A percentile compares a stretch with the other conserved stretches of the same genome.
These are phyloP conservation scores for Drosophila mojavensis DNA, from an alignment of 1,140 invertebrate species.

Conservation along the genomic window DNA sequence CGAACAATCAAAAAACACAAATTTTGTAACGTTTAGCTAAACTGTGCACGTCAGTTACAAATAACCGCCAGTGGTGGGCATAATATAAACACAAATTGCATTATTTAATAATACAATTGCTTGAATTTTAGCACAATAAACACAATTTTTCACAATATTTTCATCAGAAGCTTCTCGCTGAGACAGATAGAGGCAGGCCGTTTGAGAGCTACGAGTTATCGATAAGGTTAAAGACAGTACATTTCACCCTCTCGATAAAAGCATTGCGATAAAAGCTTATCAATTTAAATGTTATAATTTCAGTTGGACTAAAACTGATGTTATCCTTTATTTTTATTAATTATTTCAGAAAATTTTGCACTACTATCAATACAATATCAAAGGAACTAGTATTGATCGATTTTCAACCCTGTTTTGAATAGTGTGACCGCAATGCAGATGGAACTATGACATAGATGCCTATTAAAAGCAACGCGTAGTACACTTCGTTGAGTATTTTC, in stretches of 20 bases:
- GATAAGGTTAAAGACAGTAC: neutral
- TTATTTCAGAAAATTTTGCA: neutral
- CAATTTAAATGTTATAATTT: no score
- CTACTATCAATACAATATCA: neutral
- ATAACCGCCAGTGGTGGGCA: conserved; percentile 11
- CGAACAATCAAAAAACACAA: conserved; percentile 29
- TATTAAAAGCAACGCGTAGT: conserved; percentile 1
- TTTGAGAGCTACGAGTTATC: conserved; percentile 14
- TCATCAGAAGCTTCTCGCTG: conserved; percentile 43
- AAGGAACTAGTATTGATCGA: neutral
- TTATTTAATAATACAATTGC: conserved; percentile 35
- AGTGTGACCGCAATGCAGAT: conserved; percentile 12
- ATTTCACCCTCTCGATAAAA: neutral
- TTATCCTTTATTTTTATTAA: neutral
- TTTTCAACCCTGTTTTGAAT: neutral
- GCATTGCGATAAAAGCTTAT: neutral
- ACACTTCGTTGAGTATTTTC: conserved; percentile 13
- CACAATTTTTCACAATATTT: conserved; percentile 51
- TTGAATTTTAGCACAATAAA: conserved; percentile 38
- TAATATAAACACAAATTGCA: conserved; percentile 20
- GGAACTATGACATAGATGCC: neutral
- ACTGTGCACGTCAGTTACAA: conserved; percentile 11
- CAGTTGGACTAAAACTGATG: no score
- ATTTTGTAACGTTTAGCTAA: conserved; percentile 9
- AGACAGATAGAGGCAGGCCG: conserved; percentile 29